These are phyloP conservation scores for Liasis olivaceus DNA, from an alignment of 2,797 vertebrate genomes.

Conservation along the genomic window DNA sequence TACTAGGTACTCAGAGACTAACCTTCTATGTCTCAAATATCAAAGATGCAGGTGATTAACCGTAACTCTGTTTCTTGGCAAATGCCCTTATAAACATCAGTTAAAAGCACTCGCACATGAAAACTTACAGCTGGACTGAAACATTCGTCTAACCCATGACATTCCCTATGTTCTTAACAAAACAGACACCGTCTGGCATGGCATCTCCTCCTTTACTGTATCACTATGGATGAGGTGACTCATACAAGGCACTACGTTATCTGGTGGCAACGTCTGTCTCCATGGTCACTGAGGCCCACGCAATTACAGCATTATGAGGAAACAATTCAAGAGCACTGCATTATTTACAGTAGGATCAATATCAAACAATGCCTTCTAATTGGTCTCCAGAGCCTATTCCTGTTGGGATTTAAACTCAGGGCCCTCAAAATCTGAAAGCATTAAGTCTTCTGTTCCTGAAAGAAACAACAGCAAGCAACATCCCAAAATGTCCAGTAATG, in stretches of 20 bases:
- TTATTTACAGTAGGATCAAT: not conserved
- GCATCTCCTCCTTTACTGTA: not conserved
- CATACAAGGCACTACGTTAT: not conserved
- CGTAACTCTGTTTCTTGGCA: constrained; percentile 9
- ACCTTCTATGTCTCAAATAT: constrained; percentile 1
- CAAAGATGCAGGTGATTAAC: not conserved
- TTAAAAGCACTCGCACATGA: not conserved
- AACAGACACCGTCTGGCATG: not conserved
- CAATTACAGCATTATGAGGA: not conserved
- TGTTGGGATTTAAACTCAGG: fast-evolving
- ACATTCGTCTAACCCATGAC: not conserved
- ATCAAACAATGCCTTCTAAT: not conserved
- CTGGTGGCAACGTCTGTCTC: not conserved
- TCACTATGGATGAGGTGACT: not conserved
- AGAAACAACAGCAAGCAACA: fast-evolving
- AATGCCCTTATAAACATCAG: not conserved
- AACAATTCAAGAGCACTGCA: not conserved
- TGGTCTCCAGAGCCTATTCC: not conserved
- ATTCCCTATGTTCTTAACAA: not conserved
- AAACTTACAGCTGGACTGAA: not conserved
- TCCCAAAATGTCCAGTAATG: not conserved
- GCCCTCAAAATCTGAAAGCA: not conserved
- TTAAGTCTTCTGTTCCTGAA: fast-evolving
- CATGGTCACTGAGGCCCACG: not conserved
- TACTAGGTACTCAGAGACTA: not conserved